Evolutionary conservation across 2,113 vertebrate genomes (phyloP), one percentile per base, ranked within the genome.

Genomic region (Montifringilla adamsi): DNA sequence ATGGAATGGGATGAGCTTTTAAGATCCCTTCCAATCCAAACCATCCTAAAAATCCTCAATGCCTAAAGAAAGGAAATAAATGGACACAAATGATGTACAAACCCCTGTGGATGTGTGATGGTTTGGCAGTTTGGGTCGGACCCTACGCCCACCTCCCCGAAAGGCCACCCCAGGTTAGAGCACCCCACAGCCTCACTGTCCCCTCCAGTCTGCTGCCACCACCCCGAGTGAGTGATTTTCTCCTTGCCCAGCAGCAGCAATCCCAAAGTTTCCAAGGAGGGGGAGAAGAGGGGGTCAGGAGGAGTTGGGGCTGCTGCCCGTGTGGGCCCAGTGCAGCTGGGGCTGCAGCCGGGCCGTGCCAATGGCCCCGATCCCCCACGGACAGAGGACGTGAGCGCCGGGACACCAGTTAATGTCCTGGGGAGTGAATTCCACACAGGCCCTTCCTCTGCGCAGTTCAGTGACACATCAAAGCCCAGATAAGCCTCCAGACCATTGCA

Each of bases 401-500:
- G 19, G 50, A 47, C 68, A 44, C 24, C 10, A 63, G 39, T 62
- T 49, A 27, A 67, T 1, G 49, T 53, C 78, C 80, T 8, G 31
- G 31, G 37, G 68, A 64, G 35, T 22, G 37, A 93, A 84, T 60
- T 86, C 90, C 85, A 9, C 27, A 4, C 10, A 17, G 13, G 16
- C 50, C 77, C 78, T 81, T 68, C 64, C 26, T 60, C 92, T 44
- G 11, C 4, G 0, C 22, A 10, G 95, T 50, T 94, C 95, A 93
- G 11, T 81, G 93, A 95, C 96, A 94, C 94, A 80, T 86, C 76
- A 77, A 74, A 68, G 80, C 73, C 1, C 26, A 56, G 88, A 87
- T 88, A 84, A 93, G 94, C 70, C 86, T 31, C 22, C 80, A 91
- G 95, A 62, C 6, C 92, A 33, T 60, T 86, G 87, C 85, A 55